A percentile compares a stretch with the other conserved stretches of the same genome.
Evolutionary conservation across 1,140 invertebrate genomes (phyloP).

Genomic region (Scylla paramamosain): DNA sequence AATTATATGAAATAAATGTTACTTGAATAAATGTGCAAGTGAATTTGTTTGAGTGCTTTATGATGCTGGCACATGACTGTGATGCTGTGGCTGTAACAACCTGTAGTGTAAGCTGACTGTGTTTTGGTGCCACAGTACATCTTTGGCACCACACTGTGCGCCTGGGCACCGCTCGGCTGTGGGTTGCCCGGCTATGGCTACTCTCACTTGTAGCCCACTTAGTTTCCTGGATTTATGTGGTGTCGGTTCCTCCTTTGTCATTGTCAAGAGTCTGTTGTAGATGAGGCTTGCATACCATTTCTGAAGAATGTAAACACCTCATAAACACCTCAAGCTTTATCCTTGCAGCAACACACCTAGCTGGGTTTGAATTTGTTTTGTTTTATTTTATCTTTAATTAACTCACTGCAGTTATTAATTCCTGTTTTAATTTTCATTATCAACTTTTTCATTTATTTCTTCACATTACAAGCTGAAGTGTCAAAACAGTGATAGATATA

Average conservation of each 20-base stretch:
- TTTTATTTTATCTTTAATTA: slow-evolving; percentile 38
- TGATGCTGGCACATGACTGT: slow-evolving; percentile 54
- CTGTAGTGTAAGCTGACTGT: slow-evolving; percentile 54
- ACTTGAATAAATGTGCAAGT: slow-evolving; percentile 51
- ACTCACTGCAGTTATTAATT: not conserved
- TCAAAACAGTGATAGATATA: not conserved
- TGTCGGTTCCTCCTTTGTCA: slow-evolving; percentile 26
- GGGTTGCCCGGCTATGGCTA: slow-evolving; percentile 45
- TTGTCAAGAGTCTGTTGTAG: slow-evolving; percentile 43
- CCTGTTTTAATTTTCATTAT: not conserved
- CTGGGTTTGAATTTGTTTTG: slow-evolving; percentile 29
- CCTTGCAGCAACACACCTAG: slow-evolving; percentile 33
- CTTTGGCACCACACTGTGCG: slow-evolving; percentile 46
- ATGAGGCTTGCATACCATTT: slow-evolving; percentile 41
- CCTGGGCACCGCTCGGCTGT: slow-evolving; percentile 15
- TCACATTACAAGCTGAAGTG: slow-evolving; percentile 5
- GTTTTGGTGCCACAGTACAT: slow-evolving; percentile 45
- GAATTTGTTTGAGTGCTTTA: slow-evolving; percentile 68
- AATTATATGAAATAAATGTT: slow-evolving; percentile 52
- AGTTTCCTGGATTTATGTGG: slow-evolving; percentile 31
- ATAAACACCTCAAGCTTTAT: slow-evolving; percentile 33
- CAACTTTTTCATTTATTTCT: not conserved
- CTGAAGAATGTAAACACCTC: slow-evolving; percentile 54
- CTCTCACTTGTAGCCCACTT: slow-evolving; percentile 51
- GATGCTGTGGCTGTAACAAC: slow-evolving; percentile 58